These are phyloP conservation scores for Panagrolaimus sp. DNA, from an alignment of 1,140 invertebrate species.

Conservation along the genomic window DNA sequence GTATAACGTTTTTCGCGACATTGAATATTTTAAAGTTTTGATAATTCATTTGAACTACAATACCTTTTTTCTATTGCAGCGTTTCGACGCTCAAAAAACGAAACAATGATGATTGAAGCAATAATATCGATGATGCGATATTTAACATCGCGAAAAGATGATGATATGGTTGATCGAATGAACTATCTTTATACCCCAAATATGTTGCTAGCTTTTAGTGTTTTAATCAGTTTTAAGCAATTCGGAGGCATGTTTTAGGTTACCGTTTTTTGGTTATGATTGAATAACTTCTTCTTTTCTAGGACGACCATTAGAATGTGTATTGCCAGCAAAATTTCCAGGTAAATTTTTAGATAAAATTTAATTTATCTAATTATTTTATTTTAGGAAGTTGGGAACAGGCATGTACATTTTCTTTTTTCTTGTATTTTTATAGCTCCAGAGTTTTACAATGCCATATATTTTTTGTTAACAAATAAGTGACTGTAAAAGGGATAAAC, in stretches of 20 bases:
- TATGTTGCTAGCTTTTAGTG: constrained; percentile 51
- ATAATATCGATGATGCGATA: constrained; percentile 52
- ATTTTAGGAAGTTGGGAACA: constrained; percentile 57
- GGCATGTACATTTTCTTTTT: constrained; percentile 35
- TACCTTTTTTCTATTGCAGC: too few relatives aligned
- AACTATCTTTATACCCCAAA: constrained; percentile 56
- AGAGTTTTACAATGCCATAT: too few relatives aligned
- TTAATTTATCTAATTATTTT: too few relatives aligned
- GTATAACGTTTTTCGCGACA: not conserved
- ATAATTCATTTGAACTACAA: too few relatives aligned
- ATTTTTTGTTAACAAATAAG: too few relatives aligned
- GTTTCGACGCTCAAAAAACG: too few relatives aligned
- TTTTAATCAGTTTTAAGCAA: constrained; percentile 53
- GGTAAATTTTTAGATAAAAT: too few relatives aligned
- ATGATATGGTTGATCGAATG: constrained; percentile 50
- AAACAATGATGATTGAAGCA: constrained; percentile 52
- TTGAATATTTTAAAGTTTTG: too few relatives aligned
- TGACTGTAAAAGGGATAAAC: too few relatives aligned
- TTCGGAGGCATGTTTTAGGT: constrained; percentile 35
- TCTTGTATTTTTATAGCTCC: too few relatives aligned
- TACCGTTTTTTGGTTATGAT: not conserved
- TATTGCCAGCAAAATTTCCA: constrained; percentile 53
- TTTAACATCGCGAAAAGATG: constrained; percentile 48
- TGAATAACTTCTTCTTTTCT: not conserved
- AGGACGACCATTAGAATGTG: constrained; percentile 43